Evolutionary conservation across 2,888 invertebrate species (phyloP), one percentile per base, ranked within the genome.

Genomic region (Minunthozetes semirufus): DNA sequence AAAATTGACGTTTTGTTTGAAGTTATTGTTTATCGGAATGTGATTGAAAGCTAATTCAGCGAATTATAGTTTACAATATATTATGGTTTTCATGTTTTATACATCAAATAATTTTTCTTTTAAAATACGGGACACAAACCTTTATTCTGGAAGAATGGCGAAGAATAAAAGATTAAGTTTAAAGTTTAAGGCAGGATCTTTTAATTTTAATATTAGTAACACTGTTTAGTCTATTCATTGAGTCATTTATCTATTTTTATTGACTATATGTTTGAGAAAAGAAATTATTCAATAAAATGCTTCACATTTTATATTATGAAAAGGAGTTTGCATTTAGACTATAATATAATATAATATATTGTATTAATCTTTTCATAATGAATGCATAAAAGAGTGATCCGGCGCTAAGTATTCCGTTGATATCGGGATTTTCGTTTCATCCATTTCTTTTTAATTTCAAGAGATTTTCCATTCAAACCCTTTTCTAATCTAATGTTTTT

Each of bases 21-120:
- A 25, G 33, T 29, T 61, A 61, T 61, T 61, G 61, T 61, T 27
- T 61, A 61, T 61, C 13, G 61, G 25, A 25, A 15, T 27, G 61
- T 61, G 61, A 61, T 61, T 61, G 61, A 61, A 61, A 15, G 61
- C 61, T 61, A 61, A 61, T 61, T 61, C 61, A 29, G 61, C 29
- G 17, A 61, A 61, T 29, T 61, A 61, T 61, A 29, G 9, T 15
- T 59, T 33, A 33, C 33, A 33, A 33, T 33, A 33, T 61, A 25
- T 17, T 61, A 61, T 61, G 33, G 1, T 61, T 61, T 61, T 61
- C 61, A 25, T 61, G 15, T 61, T 61, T 29, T 29, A 61, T 61
- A 29, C 29, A 61, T 61, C 9, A 61, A 56, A 56, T 56, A 9
- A 61, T 61, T 27, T 61, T 61, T 27, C 13, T 11, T 29, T 56